Base-by-base conservation (phyloP, 53 echinoderm and acorn worm genomes). In the Echinometra lucunter region DNA sequence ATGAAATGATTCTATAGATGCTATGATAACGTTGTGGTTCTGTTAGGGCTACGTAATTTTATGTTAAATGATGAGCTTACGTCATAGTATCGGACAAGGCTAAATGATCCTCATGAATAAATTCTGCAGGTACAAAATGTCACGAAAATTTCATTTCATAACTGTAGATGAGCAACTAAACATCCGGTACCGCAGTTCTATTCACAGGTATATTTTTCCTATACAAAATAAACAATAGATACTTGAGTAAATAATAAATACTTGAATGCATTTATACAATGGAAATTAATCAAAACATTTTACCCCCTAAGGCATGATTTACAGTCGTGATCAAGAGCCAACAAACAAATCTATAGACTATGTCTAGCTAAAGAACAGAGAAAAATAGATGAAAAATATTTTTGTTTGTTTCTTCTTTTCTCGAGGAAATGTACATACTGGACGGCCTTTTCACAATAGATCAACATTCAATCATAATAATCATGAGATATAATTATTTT, bases 311-410 rank as follows among this genome's bases (percentile, higher is more conserved):
- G 55, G 88, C 53, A 56, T 56, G 12, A 53, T 88, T 88, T 55
- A 49, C 78, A 38, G 38, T 18, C 17, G 23, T 40, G 18, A 40
- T 42, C 42, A 72, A 72, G 72, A 45, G 23, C 27, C 34, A 53
- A 55, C 19, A 88, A 49, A 55, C n/a, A 88, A 56, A 88, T 42
- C 2, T 83, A 44, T 42, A 28, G 49, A 18, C 53, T 49, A 3
- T 55, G 53, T 55, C 88, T 49, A 13, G 83, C 83, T 82, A n/a
- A 35, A 45, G 45, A 82, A 82, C 88, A 49, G 88, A 88, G 88
- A 88, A 88, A 88, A 88, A 88, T 88, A 88, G 53, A 47, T 13
- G 88, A 55, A 88, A 49, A 21, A 78, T 78, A 78, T 78, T 40
- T 78, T 78, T 42, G 19, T 37, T 75, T 75, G 18, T n/a, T 88